Percentiles rank a stretch among this genome's conserved stretches.
Evolutionary conservation across 2,888 invertebrate species (phyloP).

Genomic region (Bruchidius siliquastri): DNA sequence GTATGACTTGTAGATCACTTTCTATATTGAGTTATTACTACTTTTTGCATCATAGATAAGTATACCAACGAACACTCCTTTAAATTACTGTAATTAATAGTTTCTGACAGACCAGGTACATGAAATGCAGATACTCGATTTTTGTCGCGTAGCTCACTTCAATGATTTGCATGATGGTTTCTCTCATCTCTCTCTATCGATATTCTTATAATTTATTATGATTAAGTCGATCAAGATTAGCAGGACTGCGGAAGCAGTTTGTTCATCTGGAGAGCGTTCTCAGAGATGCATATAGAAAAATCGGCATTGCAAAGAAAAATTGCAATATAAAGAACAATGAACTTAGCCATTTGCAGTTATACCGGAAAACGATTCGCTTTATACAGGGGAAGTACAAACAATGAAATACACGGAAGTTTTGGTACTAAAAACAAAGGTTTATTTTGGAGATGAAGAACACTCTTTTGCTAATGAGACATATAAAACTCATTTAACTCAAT

Average conservation of each 20-base stretch:
- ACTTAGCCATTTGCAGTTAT: background rate
- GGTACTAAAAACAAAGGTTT: no score
- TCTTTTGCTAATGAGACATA: no score
- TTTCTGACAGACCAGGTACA: background rate
- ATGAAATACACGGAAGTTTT: no score
- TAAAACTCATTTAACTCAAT: no score
- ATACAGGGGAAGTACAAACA: background rate
- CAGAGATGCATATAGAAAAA: background rate
- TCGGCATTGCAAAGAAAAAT: background rate
- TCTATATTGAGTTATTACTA: background rate
- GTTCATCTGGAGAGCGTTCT: background rate
- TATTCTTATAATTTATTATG: background rate
- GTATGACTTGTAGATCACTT: background rate
- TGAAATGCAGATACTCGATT: background rate
- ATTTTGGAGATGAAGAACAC: no score
- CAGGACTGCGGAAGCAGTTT: background rate
- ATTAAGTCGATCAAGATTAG: background rate
- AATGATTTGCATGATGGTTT: background rate
- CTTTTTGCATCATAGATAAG: background rate
- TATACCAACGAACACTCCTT: background rate
- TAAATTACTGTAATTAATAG: background rate
- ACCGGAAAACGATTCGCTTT: background rate
- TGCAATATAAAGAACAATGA: background rate
- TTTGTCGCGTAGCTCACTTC: background rate
- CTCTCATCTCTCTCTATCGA: background rate